Evolutionary conservation across 2,888 invertebrate species (phyloP).

Genomic region (Diaperis boleti): DNA sequence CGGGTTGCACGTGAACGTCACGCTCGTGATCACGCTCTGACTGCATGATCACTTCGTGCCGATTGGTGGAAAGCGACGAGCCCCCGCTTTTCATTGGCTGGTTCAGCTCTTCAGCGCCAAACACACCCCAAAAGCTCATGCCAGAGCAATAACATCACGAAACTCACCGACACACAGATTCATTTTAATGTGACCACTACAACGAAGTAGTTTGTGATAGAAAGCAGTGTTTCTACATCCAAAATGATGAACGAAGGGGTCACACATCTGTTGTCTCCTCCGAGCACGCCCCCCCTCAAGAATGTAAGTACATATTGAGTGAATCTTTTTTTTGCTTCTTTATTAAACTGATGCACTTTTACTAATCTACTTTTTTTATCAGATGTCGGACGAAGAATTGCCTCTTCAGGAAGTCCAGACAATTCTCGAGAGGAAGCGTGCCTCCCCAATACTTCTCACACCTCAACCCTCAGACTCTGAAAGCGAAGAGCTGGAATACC

Average conservation of each 20-base stretch:
- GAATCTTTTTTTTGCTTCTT: constrained; percentile 2
- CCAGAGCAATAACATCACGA: constrained; percentile 61
- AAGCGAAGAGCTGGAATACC: constrained; percentile 64
- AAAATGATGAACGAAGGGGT: constrained; percentile 48
- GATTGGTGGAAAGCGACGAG: constrained; percentile 79
- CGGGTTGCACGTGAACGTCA: constrained; percentile 88
- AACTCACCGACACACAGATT: constrained; percentile 56
- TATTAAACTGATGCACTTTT: not conserved
- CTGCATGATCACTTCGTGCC: constrained; percentile 74
- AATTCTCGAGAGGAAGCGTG: constrained; percentile 55
- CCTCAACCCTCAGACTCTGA: constrained; percentile 91
- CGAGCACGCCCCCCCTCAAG: constrained; percentile 79
- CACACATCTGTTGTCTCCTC: constrained; percentile 72
- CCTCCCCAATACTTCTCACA: constrained; percentile 68
- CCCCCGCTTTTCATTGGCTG: constrained; percentile 77
- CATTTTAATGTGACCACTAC: constrained; percentile 46
- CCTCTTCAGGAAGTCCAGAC: constrained; percentile 51
- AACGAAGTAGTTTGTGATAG: constrained; percentile 25
- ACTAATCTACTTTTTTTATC: constrained; percentile 48
- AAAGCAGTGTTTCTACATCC: constrained; percentile 21
- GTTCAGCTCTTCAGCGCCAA: constrained; percentile 63
- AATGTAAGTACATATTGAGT: constrained; percentile 58
- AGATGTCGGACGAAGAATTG: constrained; percentile 57
- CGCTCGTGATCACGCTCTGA: constrained; percentile 80
- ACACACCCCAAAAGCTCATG: constrained; percentile 68